Evolutionary conservation across 2,113 vertebrate genomes (phyloP).

Genomic region (Petrocephalus zakoni): DNA sequence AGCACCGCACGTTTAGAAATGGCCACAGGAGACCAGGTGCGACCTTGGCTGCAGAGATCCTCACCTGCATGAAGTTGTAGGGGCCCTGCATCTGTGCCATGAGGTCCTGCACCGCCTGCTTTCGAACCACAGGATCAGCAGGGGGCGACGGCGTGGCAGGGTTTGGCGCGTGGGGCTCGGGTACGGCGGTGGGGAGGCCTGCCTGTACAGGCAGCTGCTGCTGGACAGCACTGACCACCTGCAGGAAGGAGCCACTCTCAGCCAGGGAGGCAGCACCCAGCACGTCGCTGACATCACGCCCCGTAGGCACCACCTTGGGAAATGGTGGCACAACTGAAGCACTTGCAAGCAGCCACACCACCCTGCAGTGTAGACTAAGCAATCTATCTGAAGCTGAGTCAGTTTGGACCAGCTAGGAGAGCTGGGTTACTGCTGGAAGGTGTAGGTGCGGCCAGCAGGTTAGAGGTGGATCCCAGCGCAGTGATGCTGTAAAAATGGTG

Average conservation of each 20-base stretch:
- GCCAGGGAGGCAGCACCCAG: background rate
- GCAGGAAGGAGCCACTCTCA: background rate
- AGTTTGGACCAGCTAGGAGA: too few relatives aligned
- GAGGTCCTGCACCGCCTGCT: conserved; percentile 91
- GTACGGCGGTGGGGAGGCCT: conserved; percentile 54
- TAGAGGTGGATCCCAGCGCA: too few relatives aligned
- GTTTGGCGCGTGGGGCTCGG: conserved; percentile 67
- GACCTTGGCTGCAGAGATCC: background rate
- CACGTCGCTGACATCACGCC: background rate
- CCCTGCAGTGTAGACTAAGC: too few relatives aligned
- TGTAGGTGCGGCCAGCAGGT: too few relatives aligned
- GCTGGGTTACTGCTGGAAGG: too few relatives aligned
- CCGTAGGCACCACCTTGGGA: background rate
- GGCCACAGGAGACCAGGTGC: too few relatives aligned
- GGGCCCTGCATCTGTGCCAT: conserved; percentile 99
- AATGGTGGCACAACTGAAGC: background rate
- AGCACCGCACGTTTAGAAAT: background rate
- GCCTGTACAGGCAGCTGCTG: conserved; percentile 51
- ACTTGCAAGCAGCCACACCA: too few relatives aligned
- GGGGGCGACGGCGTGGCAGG: conserved; percentile 65
- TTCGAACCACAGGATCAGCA: conserved; percentile 83
- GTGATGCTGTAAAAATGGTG: too few relatives aligned
- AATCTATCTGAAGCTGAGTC: too few relatives aligned
- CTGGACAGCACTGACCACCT: conserved; percentile 58
- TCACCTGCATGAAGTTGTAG: conserved; percentile 98